Base-by-base conservation (phyloP, 2,797 vertebrate species). In the Astyanax mexicanus region DNA sequence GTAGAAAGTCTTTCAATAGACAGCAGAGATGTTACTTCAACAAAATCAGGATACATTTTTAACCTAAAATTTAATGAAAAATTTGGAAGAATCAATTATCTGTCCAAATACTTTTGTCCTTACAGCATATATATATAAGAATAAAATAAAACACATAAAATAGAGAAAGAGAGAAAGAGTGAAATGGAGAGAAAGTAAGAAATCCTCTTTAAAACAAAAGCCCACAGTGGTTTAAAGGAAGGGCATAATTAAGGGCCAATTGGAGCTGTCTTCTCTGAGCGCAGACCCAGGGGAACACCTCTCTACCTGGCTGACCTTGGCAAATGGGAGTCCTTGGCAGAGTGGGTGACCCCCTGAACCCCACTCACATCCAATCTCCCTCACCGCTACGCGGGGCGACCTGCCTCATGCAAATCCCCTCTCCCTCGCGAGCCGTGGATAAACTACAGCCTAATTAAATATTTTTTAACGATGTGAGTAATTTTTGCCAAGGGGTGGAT, bases 401-500 rank as follows among this genome's bases (percentile, higher is more conserved):
- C 94, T 92, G 95, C 94, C 93, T 94, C 93, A 96, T 96, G 95
- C 94, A 95, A 95, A 96, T 96, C 92, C 79, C 67, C 40, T 78
- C 92, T 95, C 94, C 94, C 95, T 88, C 90, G 93, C 89, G 94
- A 95, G 93, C 91, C 90, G 88, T 90, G 92, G 93, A 94, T 94
- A 96, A 95, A 95, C 94, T 94, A 93, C 94, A 94, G 94, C 94
- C 95, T 96, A 96, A 96, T 96, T 96, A 96, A 96, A 96, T 96
- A 96, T 96, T 94, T 96, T 96, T 96, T 95, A 96, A 96, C 95
- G 94, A 96, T 95, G 95, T 94, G 94, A 96, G 95, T 96, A 95
- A 95, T 96, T 96, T 95, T 96, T 96, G 95, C 95, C 95, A 95
- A 95, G 92, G 94, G 95, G 94, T 93, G 93, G 94, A 95, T 96